Evolutionary conservation across 1,140 invertebrate genomes (phyloP), one percentile per base, ranked within the genome.

Genomic region (Drosophila simulans): DNA sequence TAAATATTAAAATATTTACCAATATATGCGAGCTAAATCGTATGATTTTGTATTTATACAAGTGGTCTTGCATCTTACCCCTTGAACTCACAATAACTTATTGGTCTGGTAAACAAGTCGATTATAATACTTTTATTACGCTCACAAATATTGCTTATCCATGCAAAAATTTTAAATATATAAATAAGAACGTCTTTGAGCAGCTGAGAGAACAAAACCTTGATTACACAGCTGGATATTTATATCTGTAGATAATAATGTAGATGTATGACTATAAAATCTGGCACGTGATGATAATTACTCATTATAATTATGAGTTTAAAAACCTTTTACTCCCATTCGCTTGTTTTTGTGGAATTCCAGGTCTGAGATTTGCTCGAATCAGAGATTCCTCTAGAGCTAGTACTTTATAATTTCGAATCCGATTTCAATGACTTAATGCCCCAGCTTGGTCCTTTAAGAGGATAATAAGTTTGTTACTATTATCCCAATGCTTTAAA

Each of bases 401-500:
- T 25, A 65, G 64, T 45, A 43, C 0, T 0, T n/a, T 53, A 10
- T 37, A 64, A 7, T 52, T 52, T 27, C 20, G 46, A 31, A 4
- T 68, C 59, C 3, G 35, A 53, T 68, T 2, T 10, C 2, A 31
- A 8, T 31, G 27, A 13, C 20, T 22, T 0, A 22, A 22, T 22
- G 17, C 17, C 22, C 17, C 17, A 17, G 2, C 10, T 68, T 17
- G 17, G 64, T 20, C 20, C 46, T 5, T 4, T 5, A 1, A 3
- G 17, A 37, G 46, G 37, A 15, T 5, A 20, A 10, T 22, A n/a
- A 40, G 59, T 68, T 31, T 65, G 64, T 53, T 59, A 46, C n/a
- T 27, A 5, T 65, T 68, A 2, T 12, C 4, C 22, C 35, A 46
- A 59, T 39, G 48, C 35, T 2, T 72, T 48, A 25, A 40, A 27